Conservation (phyloP, 2,113 vertebrate species). For the Leucopsar rothschildi region DNA sequence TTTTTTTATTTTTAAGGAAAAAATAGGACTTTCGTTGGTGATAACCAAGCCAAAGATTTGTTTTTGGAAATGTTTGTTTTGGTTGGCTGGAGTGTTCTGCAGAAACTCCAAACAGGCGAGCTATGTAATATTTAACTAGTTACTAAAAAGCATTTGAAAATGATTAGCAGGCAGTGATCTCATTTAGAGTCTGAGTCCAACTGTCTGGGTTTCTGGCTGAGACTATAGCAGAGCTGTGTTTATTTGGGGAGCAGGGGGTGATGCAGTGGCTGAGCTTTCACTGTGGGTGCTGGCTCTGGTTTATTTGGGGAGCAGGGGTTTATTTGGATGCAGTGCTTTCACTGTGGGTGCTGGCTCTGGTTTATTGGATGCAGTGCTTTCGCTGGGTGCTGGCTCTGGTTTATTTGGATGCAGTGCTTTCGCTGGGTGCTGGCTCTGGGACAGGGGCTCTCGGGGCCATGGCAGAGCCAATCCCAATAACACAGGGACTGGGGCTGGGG, state of each 20-base stretch:
- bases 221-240: rapidly evolving
- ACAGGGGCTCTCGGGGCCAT: background rate
- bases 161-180: background rate
- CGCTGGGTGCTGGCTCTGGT: too few relatives aligned
- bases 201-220: rapidly evolving
- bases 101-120: background rate
- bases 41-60: background rate
- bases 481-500: rapidly evolving
- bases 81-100: background rate
- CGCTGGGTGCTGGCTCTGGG: too few relatives aligned
- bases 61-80: background rate
- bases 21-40: background rate
- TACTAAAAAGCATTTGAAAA: background rate
- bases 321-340: too few relatives aligned
- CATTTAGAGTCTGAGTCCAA: rapidly evolving
- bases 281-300: too few relatives aligned
- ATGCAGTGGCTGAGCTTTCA: too few relatives aligned
- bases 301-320: background rate
- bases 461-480: rapidly evolving
- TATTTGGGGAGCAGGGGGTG: background rate
- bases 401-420: too few relatives aligned
- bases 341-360: background rate
- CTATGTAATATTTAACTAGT: background rate
- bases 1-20: background rate
- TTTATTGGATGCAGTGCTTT: too few relatives aligned